These are phyloP conservation scores for Sardina pilchardus DNA, from an alignment of 2,113 vertebrate genomes.

Conservation along the genomic window DNA sequence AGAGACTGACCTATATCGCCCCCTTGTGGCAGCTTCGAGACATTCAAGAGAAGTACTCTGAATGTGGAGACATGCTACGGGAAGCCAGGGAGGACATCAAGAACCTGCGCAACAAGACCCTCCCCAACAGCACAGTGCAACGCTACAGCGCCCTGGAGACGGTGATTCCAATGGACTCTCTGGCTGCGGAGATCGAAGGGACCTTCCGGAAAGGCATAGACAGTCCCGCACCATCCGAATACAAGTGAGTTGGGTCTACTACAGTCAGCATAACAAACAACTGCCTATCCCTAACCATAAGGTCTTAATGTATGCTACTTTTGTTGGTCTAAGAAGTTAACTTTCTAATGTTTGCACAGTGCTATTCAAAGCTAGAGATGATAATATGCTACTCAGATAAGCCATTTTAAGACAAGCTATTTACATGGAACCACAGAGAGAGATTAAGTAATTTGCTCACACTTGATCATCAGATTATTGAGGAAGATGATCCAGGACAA, in stretches of 20 bases:
- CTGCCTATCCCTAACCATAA: too few relatives aligned
- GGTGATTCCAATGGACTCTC: slow-evolving; percentile 82
- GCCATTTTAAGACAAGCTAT: too few relatives aligned
- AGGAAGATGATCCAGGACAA: too few relatives aligned
- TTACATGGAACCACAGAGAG: too few relatives aligned
- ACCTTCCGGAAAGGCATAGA: slow-evolving; percentile 82
- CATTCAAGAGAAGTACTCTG: slow-evolving; percentile 77
- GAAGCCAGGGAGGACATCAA: slow-evolving; percentile 83
- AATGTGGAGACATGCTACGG: slow-evolving; percentile 79
- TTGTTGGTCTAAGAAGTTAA: too few relatives aligned
- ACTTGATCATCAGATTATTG: too few relatives aligned
- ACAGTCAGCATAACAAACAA: too few relatives aligned
- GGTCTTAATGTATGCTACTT: too few relatives aligned
- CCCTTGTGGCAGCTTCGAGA: slow-evolving; percentile 73
- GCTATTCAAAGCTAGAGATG: background rate
- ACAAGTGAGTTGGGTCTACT: slow-evolving; percentile 70
- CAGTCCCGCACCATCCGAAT: slow-evolving; percentile 74
- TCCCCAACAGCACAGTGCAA: slow-evolving; percentile 79
- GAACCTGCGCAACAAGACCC: slow-evolving; percentile 75
- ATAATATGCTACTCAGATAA: too few relatives aligned
- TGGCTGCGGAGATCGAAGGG: slow-evolving; percentile 87
- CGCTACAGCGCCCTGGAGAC: slow-evolving; percentile 72
- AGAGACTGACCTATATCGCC: slow-evolving; percentile 26
- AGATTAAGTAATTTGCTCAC: too few relatives aligned
- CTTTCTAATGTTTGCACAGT: background rate